Evolutionary conservation across 1,140 invertebrate genomes (phyloP), one percentile per base, ranked within the genome.

Genomic region (Antheraea pernyi): DNA sequence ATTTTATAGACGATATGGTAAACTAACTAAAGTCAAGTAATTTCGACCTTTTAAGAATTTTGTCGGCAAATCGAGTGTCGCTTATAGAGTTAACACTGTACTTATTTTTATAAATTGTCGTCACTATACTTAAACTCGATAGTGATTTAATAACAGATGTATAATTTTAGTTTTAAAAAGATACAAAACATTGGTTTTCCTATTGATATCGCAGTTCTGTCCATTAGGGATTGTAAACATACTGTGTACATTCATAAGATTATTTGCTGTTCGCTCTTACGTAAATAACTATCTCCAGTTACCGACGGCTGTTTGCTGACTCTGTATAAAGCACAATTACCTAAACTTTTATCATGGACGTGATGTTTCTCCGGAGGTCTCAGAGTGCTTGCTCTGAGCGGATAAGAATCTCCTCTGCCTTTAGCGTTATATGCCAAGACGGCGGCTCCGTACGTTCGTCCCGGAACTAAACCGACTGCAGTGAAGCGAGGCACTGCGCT

Each of bases 371-470:
- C 97, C 0, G 97, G 96, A 65, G 96, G 94, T 74, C 96, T 92
- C 9, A 98, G 87, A 11, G 97, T 98, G 48, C 94, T 94, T 0
- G 96, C 96, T 77, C 96, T 95, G 0, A 98, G 83, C 0, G 95
- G 94, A 62, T 96, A 95, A 0, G 97, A 95, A 77, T 98, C 97
- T 70, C 97, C 97, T 68, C 96, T 93, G 6, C 97, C 98, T 88
- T 98, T 98, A 22, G 95, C 94, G 84, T 98, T 98, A 84, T 95
- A 97, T 0, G 97, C 96, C 82, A 96, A 96, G 4, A 98, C 94
- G 61, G 94, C 95, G 3, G 97, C 95, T 30, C 96, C 94, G 85
- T 98, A 98, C 61, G 95, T 94, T 53, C 93, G 93, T 0, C 96
- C 96, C 0, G 97, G 95, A 66, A 95, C 94, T 46, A 98, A 92